phyloP scores from a whole-genome alignment of 2,797 vertebrate genomes.

The Antennarius maculatus region DNA sequence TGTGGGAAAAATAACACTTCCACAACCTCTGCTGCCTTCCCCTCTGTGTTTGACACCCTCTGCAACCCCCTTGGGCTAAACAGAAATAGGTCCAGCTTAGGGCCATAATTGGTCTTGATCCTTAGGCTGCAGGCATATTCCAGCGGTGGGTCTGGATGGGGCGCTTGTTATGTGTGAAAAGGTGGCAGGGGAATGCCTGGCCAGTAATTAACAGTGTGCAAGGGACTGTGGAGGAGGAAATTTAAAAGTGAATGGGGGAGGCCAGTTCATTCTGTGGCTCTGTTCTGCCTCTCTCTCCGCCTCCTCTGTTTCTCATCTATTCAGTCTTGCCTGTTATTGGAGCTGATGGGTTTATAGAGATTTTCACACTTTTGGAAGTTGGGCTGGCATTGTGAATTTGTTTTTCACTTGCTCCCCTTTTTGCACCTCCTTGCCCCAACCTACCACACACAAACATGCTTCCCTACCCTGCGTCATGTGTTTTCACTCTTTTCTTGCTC shows the following conservation, averaged over 20 bases:
- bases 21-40: conserved; percentile 63
- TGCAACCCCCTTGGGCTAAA: conserved; percentile 70
- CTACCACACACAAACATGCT: conserved; percentile 65
- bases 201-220: conserved; percentile 96
- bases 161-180: conserved; percentile 82
- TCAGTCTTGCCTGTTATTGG: conserved; percentile 91
- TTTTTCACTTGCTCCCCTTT: conserved; percentile 67
- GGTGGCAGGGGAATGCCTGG: conserved; percentile 90
- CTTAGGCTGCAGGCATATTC: conserved; percentile 79
- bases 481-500: conserved; percentile 29
- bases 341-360: conserved; percentile 99
- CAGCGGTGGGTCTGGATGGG: conserved; percentile 77
- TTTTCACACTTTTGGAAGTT: conserved; percentile 94
- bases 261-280: conserved; percentile 89
- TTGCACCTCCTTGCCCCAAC: conserved; percentile 49
- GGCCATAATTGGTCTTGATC: conserved; percentile 85
- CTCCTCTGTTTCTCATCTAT: conserved; percentile 87
- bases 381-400: conserved; percentile 81
- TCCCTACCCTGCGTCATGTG: conserved; percentile 30
- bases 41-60: conserved; percentile 69
- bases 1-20: conserved; percentile 79
- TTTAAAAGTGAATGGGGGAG: conserved; percentile 97
- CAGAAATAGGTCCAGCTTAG: conserved; percentile 84
- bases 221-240: conserved; percentile 93
- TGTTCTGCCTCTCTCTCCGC: conserved; percentile 75